A percentile compares a stretch with the other conserved stretches of the same genome.
Conservation (phyloP, 2,888 invertebrate species). For the Electrophaes corylata region DNA sequence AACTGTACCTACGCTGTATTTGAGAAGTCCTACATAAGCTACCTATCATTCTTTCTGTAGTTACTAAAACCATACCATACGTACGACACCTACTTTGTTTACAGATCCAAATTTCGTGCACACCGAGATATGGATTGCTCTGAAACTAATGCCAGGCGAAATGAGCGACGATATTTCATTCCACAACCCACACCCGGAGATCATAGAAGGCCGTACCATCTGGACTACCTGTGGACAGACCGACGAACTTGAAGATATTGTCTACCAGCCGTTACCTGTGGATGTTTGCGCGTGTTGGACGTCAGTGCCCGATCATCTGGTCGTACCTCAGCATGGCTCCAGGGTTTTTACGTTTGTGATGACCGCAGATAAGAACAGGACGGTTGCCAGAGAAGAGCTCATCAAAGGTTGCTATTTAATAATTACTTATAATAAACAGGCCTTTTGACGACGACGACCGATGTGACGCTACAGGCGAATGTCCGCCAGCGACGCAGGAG, state of each 20-base stretch:
- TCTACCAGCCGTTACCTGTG: conserved; percentile 64
- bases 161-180: conserved; percentile 72
- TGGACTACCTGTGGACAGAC: conserved; percentile 76
- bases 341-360: conserved; percentile 80
- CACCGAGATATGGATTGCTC: conserved; percentile 76
- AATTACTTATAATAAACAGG: too few relatives aligned
- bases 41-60: too few relatives aligned
- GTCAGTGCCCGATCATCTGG: conserved; percentile 74
- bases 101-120: conserved; percentile 74
- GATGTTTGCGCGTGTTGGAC: conserved; percentile 79
- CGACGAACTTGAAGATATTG: conserved; percentile 64
- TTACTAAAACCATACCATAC: neutral
- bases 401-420: conserved; percentile 63
- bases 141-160: conserved; percentile 70
- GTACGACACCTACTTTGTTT: too few relatives aligned
- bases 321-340: conserved; percentile 75
- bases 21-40: too few relatives aligned
- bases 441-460: too few relatives aligned
- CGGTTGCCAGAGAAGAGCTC: conserved; percentile 72
- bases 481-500: too few relatives aligned
- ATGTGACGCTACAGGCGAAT: too few relatives aligned
- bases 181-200: conserved; percentile 64
- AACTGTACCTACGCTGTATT: too few relatives aligned
- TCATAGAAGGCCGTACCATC: conserved; percentile 63
- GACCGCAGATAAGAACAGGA: conserved; percentile 79